These are phyloP conservation scores for Cryptotermes secundus DNA, from an alignment of 1,140 invertebrate genomes.

Conservation along the genomic window DNA sequence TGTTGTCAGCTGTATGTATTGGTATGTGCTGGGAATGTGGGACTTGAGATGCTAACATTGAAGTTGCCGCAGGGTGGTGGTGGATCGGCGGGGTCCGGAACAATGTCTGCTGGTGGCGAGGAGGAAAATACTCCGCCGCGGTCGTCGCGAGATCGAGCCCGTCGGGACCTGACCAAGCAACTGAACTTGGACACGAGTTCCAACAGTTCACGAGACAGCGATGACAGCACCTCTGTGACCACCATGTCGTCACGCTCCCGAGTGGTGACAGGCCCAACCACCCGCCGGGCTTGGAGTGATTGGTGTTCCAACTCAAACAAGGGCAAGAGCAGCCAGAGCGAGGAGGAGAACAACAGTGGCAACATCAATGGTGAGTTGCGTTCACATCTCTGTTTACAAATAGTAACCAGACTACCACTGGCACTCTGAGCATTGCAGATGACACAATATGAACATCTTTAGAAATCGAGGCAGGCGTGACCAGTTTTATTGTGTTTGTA, in stretches of 20 bases:
- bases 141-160: conserved; percentile 42
- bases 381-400: too few species aligned
- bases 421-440: too few species aligned
- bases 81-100: not conserved
- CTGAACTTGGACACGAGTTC: conserved; percentile 44
- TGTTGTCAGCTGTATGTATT: not conserved
- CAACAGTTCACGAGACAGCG: conserved; percentile 44
- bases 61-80: not conserved
- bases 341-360: conserved; percentile 51
- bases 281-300: conserved; percentile 72
- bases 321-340: conserved; percentile 55
- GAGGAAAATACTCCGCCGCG: conserved; percentile 33
- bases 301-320: conserved; percentile 58
- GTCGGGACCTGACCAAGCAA: conserved; percentile 47
- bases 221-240: conserved; percentile 37
- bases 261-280: conserved; percentile 62
- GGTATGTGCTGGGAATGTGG: too few species aligned
- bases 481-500: too few species aligned
- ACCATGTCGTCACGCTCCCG: conserved; percentile 36
- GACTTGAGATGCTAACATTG: not conserved
- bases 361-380: not conserved
- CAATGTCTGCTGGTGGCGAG: not conserved
- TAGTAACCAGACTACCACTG: too few species aligned
- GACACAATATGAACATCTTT: too few species aligned
- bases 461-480: too few species aligned